Percentiles rank a stretch among this genome's conserved stretches.
phyloP scores from a whole-genome alignment of 2,797 vertebrate species.

The Odontamblyopus rebecca region DNA sequence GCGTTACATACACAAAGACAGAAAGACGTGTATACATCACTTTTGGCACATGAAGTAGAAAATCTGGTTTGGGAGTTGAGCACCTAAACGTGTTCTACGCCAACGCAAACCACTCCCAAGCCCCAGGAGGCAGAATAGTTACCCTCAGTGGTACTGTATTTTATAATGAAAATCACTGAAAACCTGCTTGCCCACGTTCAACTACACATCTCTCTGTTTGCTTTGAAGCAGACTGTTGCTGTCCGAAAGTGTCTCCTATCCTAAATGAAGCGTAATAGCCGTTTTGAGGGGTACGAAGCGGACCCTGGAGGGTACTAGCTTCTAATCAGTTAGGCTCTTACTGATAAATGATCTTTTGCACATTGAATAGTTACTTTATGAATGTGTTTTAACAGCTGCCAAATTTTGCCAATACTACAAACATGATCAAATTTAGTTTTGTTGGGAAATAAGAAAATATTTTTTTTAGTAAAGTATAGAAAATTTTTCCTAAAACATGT shows the following conservation, averaged over 20 bases:
- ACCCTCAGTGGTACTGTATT: neutral
- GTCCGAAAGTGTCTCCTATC: too few species aligned
- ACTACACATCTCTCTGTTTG: neutral
- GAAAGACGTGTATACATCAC: neutral
- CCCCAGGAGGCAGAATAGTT: neutral
- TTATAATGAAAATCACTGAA: neutral
- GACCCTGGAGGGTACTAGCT: too few species aligned
- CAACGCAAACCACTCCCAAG: neutral
- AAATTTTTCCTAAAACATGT: conserved; percentile 25
- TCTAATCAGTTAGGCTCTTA: neutral
- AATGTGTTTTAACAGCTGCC: conserved; percentile 64
- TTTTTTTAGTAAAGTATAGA: conserved; percentile 7
- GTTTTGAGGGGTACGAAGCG: too few species aligned
- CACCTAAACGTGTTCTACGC: neutral
- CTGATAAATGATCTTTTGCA: conserved; percentile 33
- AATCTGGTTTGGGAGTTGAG: conserved; percentile 52
- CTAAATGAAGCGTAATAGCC: too few species aligned
- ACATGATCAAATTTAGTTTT: neutral
- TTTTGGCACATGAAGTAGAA: conserved; percentile 60
- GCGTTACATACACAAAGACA: neutral
- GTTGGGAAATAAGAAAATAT: conserved; percentile 11
- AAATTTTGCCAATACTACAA: conserved; percentile 44
- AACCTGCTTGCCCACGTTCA: neutral
- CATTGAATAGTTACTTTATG: conserved; percentile 48
- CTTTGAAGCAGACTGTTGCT: too few species aligned